Percentiles rank a stretch among this genome's conserved stretches.
Evolutionary conservation across 2,797 vertebrate species (phyloP).

Genomic region (Propithecus deckenii): DNA sequence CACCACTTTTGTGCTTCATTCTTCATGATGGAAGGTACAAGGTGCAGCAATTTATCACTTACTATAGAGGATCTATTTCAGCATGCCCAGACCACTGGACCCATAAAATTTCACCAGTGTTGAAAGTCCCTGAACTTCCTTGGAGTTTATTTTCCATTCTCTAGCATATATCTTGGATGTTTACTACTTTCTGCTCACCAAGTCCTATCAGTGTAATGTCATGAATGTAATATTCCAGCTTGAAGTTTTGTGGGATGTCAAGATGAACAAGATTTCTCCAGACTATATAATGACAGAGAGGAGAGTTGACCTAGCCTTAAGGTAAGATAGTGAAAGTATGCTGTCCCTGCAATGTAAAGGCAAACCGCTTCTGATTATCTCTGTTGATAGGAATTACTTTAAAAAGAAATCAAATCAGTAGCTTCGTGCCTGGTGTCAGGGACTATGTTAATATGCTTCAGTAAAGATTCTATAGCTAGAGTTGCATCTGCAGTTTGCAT

Average conservation of each 20-base stretch:
- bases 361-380: constrained; percentile 36
- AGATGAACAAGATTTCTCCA: constrained; percentile 39
- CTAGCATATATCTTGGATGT: not conserved
- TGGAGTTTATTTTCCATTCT: not conserved
- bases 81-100: not conserved
- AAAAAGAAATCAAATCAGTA: not conserved
- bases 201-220: not conserved
- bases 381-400: constrained; percentile 47
- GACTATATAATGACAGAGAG: not conserved
- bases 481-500: not conserved
- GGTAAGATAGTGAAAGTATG: constrained; percentile 29
- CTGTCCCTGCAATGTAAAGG: not conserved
- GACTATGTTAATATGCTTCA: not conserved
- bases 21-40: not conserved
- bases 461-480: not conserved
- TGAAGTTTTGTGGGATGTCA: constrained; percentile 36
- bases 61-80: not conserved
- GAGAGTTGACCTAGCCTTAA: constrained; percentile 22
- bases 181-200: constrained; percentile 38
- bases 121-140: not conserved
- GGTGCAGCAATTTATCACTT: not conserved
- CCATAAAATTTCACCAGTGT: not conserved
- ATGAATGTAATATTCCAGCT: not conserved
- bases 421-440: not conserved
- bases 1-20: not conserved